Percentiles rank a stretch among this genome's conserved stretches.
phyloP scores from a whole-genome alignment of 2,797 vertebrate genomes.

The Gymnodraco acuticeps region DNA sequence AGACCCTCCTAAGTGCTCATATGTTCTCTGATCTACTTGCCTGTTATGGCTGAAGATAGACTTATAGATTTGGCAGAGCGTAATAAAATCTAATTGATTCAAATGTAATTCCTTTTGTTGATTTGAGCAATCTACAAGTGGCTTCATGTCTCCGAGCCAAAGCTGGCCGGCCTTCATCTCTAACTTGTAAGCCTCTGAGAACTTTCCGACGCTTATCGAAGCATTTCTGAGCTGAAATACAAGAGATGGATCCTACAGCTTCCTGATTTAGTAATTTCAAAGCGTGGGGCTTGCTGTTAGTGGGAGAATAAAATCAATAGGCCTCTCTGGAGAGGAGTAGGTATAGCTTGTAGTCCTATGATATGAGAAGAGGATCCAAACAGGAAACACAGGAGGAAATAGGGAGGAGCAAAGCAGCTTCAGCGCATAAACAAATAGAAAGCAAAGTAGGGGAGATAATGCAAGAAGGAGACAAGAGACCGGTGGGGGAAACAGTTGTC shows the following conservation, averaged over 20 bases:
- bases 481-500: slow-evolving; percentile 87
- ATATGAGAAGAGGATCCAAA: slow-evolving; percentile 74
- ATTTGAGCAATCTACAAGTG: slow-evolving; percentile 49
- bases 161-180: slow-evolving; percentile 59
- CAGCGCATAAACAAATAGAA: slow-evolving; percentile 83
- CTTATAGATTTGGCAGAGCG: slow-evolving; percentile 19
- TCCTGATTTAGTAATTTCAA: slow-evolving; percentile 84
- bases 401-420: slow-evolving; percentile 74
- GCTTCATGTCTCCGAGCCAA: slow-evolving; percentile 36
- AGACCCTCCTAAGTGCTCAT: not conserved
- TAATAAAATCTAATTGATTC: slow-evolving; percentile 51
- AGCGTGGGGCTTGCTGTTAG: slow-evolving; percentile 72
- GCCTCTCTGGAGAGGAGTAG: slow-evolving; percentile 73
- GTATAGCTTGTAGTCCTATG: slow-evolving; percentile 71
- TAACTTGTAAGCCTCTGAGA: slow-evolving; percentile 67
- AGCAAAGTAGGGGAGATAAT: slow-evolving; percentile 81
- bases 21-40: not conserved
- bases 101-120: slow-evolving; percentile 54
- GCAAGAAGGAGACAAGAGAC: slow-evolving; percentile 84
- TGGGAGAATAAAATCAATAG: slow-evolving; percentile 82
- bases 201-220: slow-evolving; percentile 67
- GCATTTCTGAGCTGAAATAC: slow-evolving; percentile 70
- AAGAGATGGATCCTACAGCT: slow-evolving; percentile 80
- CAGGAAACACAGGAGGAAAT: slow-evolving; percentile 76
- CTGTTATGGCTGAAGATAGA: slow-evolving; percentile 6